Evolutionary conservation across 2,888 invertebrate species (phyloP).

Genomic region (Meliscaeva auricollis): DNA sequence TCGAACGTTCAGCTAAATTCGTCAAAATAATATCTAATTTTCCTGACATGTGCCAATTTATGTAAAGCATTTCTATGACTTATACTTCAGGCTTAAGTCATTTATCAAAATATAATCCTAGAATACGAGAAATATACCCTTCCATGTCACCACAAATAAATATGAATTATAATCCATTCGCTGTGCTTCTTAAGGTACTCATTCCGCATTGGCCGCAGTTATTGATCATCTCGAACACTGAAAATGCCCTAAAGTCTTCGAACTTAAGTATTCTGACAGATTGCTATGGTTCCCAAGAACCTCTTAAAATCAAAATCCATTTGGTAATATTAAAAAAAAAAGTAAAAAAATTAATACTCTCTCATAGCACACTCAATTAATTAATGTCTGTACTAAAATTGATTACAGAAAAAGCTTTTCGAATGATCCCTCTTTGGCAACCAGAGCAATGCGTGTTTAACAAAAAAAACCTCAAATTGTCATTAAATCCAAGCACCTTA

Average conservation of each 20-base stretch:
- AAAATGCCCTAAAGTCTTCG: neutral
- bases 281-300: neutral
- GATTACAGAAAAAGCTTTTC: constrained; percentile 8
- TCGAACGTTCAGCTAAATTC: too few relatives aligned
- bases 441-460: neutral
- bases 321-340: neutral
- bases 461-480: neutral
- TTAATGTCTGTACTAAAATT: constrained; percentile 29
- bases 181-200: too few relatives aligned
- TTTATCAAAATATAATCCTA: too few relatives aligned
- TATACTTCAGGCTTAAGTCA: too few relatives aligned
- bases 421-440: neutral
- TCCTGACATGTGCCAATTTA: too few relatives aligned
- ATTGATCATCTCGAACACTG: too few relatives aligned
- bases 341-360: neutral
- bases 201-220: too few relatives aligned
- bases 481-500: constrained; percentile 30
- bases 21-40: too few relatives aligned
- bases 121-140: too few relatives aligned
- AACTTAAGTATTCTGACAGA: neutral
- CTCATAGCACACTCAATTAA: neutral
- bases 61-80: too few relatives aligned
- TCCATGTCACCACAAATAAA: too few relatives aligned
- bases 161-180: too few relatives aligned
- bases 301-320: neutral